A percentile compares a stretch with the other conserved stretches of the same genome.
These are phyloP conservation scores for Clytia hemisphaerica DNA, from an alignment of 30 jellyfish, hydroid and myxozoan genomes.

Conservation along the genomic window DNA sequence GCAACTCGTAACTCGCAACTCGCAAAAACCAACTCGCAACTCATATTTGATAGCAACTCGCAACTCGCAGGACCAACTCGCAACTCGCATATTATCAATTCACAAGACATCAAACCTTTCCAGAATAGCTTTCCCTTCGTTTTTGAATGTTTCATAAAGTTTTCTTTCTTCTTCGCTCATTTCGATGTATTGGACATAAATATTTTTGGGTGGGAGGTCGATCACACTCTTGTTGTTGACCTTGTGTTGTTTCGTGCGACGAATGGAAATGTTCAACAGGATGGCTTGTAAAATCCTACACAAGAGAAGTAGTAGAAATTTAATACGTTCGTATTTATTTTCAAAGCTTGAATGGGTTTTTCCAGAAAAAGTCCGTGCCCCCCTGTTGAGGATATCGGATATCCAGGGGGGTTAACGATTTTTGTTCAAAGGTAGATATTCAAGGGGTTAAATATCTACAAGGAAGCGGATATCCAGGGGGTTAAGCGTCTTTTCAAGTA, in stretches of 20 bases:
- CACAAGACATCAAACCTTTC: conserved; percentile 31
- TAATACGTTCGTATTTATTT: background rate
- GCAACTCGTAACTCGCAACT: too few species aligned
- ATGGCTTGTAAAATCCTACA: conserved; percentile 37
- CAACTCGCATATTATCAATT: background rate
- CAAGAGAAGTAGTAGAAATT: background rate
- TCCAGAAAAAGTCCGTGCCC: too few species aligned
- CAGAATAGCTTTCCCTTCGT: conserved; percentile 49
- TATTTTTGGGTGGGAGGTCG: conserved; percentile 37
- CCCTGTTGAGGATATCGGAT: too few species aligned
- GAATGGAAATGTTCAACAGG: conserved; percentile 44
- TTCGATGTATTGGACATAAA: conserved; percentile 35
- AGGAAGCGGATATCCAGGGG: too few species aligned
- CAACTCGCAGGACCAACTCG: too few species aligned
- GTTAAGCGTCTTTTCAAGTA: too few species aligned
- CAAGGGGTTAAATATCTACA: too few species aligned
- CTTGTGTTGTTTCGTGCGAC: conserved; percentile 46
- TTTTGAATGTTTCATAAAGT: conserved; percentile 43
- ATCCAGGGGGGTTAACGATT: too few species aligned
- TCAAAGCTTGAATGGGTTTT: background rate
- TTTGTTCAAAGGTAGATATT: too few species aligned
- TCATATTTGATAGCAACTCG: too few species aligned
- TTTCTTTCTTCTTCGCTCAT: conserved; percentile 52
- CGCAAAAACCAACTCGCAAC: too few species aligned
- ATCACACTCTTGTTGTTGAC: conserved; percentile 38